phyloP scores from a whole-genome alignment of 1,140 invertebrate genomes.

The Trachymyrmex cornetzi region DNA sequence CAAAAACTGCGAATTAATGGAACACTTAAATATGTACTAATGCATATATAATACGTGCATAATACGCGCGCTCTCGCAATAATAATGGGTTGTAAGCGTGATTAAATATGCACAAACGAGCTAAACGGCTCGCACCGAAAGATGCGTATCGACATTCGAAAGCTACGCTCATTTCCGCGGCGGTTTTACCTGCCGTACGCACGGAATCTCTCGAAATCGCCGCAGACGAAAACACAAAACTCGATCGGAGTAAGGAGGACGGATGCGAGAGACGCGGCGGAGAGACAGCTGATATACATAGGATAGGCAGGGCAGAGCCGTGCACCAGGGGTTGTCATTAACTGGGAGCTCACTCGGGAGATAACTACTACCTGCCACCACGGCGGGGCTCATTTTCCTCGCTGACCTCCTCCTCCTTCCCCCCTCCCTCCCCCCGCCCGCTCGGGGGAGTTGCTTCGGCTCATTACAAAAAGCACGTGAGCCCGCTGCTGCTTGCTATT shows the following conservation, averaged over 20 bases:
- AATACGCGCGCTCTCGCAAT: not conserved
- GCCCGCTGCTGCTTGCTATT: conserved; percentile 76
- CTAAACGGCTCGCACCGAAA: conserved; percentile 13
- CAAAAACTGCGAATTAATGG: not conserved
- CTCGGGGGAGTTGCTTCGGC: conserved; percentile 74
- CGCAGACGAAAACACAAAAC: conserved; percentile 33
- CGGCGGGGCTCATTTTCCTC: conserved; percentile 84
- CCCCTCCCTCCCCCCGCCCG: conserved; percentile 39
- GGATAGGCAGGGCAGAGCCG: conserved; percentile 74
- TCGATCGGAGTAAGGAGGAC: conserved; percentile 21
- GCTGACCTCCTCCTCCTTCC: conserved; percentile 67
- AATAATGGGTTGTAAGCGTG: not conserved
- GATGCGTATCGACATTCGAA: conserved; percentile 2
- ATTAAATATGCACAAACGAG: conserved; percentile 36
- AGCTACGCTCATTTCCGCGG: not conserved
- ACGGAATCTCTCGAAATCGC: conserved; percentile 46
- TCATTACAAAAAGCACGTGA: conserved; percentile 83
- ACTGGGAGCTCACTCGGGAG: conserved; percentile 85
- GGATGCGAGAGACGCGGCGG: conserved; percentile 50
- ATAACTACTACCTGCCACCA: conserved; percentile 87
- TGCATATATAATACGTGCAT: not conserved
- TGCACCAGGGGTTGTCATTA: conserved; percentile 85
- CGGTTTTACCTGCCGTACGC: not conserved
- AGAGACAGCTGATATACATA: conserved; percentile 76
- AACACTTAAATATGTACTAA: conserved; percentile 6